phyloP scores from a whole-genome alignment of 2,888 invertebrate species.

The Horisme vitalbata region DNA sequence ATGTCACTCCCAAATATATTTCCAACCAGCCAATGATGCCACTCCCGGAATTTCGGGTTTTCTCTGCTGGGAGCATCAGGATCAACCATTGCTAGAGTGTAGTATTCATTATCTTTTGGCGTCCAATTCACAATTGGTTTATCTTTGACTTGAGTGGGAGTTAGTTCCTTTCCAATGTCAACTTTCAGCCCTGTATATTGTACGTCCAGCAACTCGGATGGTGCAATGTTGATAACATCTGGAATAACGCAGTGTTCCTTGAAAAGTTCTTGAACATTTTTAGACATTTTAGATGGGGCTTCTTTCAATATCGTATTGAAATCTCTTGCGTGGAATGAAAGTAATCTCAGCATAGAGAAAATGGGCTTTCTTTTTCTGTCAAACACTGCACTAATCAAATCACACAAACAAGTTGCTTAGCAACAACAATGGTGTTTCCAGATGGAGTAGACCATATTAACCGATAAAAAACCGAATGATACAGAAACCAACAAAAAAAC shows the following conservation, averaged over 20 bases:
- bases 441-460: too few relatives aligned
- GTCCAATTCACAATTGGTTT: slow-evolving; percentile 86
- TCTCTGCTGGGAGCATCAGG: slow-evolving; percentile 90
- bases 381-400: too few relatives aligned
- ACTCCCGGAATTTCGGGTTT: slow-evolving; percentile 87
- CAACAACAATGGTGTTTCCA: too few relatives aligned
- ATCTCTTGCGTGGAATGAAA: too few relatives aligned
- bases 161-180: slow-evolving; percentile 85
- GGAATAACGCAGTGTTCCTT: slow-evolving; percentile 84
- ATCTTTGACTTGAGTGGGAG: slow-evolving; percentile 88
- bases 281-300: slow-evolving; percentile 51
- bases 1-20: slow-evolving; percentile 87
- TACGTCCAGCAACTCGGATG: slow-evolving; percentile 75
- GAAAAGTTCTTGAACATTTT: slow-evolving; percentile 53
- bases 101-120: slow-evolving; percentile 81
- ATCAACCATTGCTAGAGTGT: slow-evolving; percentile 86
- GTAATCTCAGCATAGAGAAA: too few relatives aligned
- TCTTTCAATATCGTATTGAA: too few relatives aligned
- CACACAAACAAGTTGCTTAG: too few relatives aligned
- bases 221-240: slow-evolving; percentile 85
- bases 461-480: too few relatives aligned
- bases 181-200: slow-evolving; percentile 77
- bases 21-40: slow-evolving; percentile 90
- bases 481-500: too few relatives aligned
- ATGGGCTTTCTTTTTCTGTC: too few relatives aligned